Percentiles rank a stretch among this genome's conserved stretches.
These are phyloP conservation scores for Actinia tenebrosa DNA, from an alignment of 64 coral and sea anemone species.

Conservation along the genomic window DNA sequence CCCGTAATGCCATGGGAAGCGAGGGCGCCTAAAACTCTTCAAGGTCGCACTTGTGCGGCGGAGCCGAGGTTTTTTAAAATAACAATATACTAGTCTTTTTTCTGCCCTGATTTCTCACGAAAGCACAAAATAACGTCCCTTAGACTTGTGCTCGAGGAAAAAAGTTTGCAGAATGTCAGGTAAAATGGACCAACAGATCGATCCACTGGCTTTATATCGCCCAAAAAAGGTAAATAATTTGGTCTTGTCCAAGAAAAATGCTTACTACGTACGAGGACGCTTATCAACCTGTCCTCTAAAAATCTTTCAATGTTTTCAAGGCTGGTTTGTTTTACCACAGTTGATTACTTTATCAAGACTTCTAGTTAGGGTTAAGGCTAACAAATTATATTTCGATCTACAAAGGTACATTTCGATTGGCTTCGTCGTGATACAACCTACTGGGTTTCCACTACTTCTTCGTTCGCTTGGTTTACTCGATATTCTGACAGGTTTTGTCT, in stretches of 20 bases:
- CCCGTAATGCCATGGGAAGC: background rate
- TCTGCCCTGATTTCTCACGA: background rate
- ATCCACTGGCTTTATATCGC: background rate
- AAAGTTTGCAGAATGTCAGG: background rate
- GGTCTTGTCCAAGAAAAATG: background rate
- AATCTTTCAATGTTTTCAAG: background rate
- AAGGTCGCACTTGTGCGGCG: conserved; percentile 14
- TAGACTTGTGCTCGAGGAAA: background rate
- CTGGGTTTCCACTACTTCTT: background rate
- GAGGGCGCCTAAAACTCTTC: background rate
- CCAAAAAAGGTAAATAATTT: conserved; percentile 12
- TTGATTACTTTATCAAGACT: background rate
- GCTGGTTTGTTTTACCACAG: background rate
- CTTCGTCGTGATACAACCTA: background rate
- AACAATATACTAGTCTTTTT: background rate
- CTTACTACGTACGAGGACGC: background rate
- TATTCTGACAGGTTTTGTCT: background rate
- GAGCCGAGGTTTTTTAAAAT: background rate
- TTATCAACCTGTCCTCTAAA: background rate
- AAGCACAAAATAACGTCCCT: background rate
- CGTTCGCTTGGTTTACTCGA: background rate
- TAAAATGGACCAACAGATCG: background rate
- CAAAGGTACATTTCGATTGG: background rate
- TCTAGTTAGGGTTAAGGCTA: background rate
- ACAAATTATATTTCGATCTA: background rate